Evolutionary conservation across 1,140 invertebrate species (phyloP).

Genomic region (Myzus persicae): DNA sequence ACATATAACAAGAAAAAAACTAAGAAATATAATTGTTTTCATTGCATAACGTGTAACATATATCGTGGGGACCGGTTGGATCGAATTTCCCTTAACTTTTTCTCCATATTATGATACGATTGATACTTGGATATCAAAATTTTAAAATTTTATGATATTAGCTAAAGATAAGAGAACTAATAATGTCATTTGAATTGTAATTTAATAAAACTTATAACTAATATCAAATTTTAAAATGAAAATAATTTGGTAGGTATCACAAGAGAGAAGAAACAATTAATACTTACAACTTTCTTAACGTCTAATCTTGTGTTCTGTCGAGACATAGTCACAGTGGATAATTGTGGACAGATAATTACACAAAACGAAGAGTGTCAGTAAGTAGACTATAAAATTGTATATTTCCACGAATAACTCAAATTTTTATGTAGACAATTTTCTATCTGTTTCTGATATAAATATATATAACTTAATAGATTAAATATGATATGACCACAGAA

Average conservation of each 20-base stretch:
- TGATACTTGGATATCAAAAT: no score
- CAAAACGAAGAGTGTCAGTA: background rate
- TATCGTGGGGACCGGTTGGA: no score
- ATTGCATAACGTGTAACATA: no score
- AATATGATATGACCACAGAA: no score
- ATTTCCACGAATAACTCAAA: background rate
- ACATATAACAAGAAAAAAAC: no score
- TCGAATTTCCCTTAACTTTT: no score
- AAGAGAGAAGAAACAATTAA: constrained; percentile 2
- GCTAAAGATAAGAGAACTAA: background rate
- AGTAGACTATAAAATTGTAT: background rate
- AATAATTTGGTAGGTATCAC: background rate
- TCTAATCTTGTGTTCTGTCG: constrained; percentile 54
- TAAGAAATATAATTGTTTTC: no score
- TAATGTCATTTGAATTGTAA: background rate
- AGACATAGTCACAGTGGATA: background rate
- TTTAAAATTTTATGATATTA: background rate
- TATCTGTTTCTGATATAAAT: background rate
- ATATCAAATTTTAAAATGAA: background rate
- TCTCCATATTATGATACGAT: no score
- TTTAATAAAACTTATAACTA: background rate
- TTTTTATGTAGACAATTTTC: background rate
- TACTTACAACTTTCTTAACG: constrained; percentile 55
- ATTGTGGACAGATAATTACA: background rate
- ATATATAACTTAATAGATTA: no score